Conservation (phyloP, 2,797 vertebrate species). For the Sebastes baramenuke region DNA sequence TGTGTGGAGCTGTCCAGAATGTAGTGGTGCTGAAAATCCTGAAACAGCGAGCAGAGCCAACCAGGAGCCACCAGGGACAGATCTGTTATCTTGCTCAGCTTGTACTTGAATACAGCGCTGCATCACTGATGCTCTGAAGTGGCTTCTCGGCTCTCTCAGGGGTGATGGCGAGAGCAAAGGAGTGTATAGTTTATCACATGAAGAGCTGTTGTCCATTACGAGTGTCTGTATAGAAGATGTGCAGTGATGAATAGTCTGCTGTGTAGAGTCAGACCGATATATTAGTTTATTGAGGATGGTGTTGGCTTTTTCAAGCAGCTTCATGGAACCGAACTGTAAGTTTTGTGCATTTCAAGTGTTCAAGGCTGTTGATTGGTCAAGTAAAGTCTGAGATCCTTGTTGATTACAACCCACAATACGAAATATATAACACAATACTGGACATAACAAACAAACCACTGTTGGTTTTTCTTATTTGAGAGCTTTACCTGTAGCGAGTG, state of each 20-base stretch:
- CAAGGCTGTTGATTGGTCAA: not conserved
- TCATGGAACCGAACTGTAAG: not conserved
- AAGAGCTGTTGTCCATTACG: constrained; percentile 30
- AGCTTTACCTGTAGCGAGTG: no score
- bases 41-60: constrained; percentile 36
- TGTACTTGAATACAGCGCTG: constrained; percentile 5
- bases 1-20: constrained; percentile 55
- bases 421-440: not conserved
- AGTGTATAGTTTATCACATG: constrained; percentile 24
- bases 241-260: not conserved
- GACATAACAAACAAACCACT: not conserved
- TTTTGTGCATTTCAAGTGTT: not conserved
- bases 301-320: not conserved
- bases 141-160: constrained; percentile 33
- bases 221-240: not conserved
- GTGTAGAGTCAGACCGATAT: not conserved
- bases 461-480: no score
- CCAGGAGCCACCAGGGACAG: constrained; percentile 46
- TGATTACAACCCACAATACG: not conserved
- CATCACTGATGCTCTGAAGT: constrained; percentile 46
- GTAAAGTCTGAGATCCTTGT: not conserved
- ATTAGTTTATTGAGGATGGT: not conserved
- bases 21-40: constrained; percentile 65
- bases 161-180: not conserved
- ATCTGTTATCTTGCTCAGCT: constrained; percentile 52